These are phyloP conservation scores for Enteromius fasciolatus DNA, from an alignment of 2,797 vertebrate species.

Conservation along the genomic window DNA sequence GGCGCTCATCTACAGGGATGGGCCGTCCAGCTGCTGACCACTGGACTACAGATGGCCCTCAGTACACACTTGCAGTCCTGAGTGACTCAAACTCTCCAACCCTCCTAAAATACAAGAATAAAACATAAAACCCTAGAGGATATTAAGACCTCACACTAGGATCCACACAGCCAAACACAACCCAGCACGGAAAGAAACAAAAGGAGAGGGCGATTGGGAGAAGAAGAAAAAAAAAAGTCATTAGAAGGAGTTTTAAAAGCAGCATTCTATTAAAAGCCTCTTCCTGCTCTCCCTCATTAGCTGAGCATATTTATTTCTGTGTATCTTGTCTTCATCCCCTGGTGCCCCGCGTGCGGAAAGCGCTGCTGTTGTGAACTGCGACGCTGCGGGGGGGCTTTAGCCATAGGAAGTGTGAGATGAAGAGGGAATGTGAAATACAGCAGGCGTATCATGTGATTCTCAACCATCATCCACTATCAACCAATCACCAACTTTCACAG, in stretches of 20 bases:
- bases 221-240: slow-evolving; percentile 67
- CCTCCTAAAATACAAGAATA: slow-evolving; percentile 50
- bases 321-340: slow-evolving; percentile 72
- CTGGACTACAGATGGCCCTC: slow-evolving; percentile 61
- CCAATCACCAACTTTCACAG: background rate
- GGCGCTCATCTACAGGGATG: slow-evolving; percentile 33
- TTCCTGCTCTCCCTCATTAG: slow-evolving; percentile 77
- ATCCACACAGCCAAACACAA: slow-evolving; percentile 60
- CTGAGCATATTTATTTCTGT: slow-evolving; percentile 75
- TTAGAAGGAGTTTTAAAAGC: slow-evolving; percentile 62
- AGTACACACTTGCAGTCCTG: slow-evolving; percentile 15
- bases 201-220: slow-evolving; percentile 60
- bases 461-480: slow-evolving; percentile 1
- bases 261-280: slow-evolving; percentile 69
- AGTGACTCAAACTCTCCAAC: slow-evolving; percentile 33
- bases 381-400: slow-evolving; percentile 34
- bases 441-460: slow-evolving; percentile 1
- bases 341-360: slow-evolving; percentile 65
- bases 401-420: slow-evolving; percentile 16
- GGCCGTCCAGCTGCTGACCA: slow-evolving; percentile 65
- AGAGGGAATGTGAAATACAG: background rate
- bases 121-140: slow-evolving; percentile 55
- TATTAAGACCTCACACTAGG: slow-evolving; percentile 70
- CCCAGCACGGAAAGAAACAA: slow-evolving; percentile 39
- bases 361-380: slow-evolving; percentile 71